A percentile compares a stretch with the other conserved stretches of the same genome.
phyloP scores from a whole-genome alignment of 1,140 invertebrate species.

The Euborellia annulipes region DNA sequence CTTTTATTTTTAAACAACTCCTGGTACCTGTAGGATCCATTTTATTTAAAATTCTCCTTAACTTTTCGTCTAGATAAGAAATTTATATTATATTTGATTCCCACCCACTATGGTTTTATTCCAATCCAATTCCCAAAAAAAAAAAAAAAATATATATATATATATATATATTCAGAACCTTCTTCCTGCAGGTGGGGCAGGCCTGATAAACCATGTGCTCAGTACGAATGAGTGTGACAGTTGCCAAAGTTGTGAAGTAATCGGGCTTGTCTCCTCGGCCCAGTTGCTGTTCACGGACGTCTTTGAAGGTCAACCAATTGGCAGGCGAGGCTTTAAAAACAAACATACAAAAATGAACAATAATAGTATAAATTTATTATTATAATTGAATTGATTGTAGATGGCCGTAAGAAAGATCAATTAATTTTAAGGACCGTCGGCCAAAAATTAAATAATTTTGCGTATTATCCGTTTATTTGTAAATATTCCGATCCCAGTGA shows the following conservation, averaged over 20 bases:
- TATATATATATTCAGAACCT: too few species aligned
- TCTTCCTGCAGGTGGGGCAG: conserved; percentile 88
- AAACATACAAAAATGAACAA: too few species aligned
- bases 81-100: conserved; percentile 1
- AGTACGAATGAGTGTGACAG: conserved; percentile 45
- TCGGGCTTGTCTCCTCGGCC: conserved; percentile 57
- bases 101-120: conserved; percentile 1
- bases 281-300: conserved; percentile 46
- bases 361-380: too few species aligned
- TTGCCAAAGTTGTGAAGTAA: conserved; percentile 55
- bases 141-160: conserved; percentile 2
- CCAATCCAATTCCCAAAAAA: not conserved
- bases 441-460: too few species aligned
- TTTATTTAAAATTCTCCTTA: not conserved
- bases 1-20: too few species aligned
- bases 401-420: too few species aligned
- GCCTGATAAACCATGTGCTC: conserved; percentile 82
- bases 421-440: too few species aligned
- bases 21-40: too few species aligned
- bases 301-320: conserved; percentile 49
- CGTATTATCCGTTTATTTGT: too few species aligned
- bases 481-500: too few species aligned
- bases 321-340: not conserved
- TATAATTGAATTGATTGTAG: too few species aligned
- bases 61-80: conserved; percentile 3